Percentiles rank a stretch among this genome's conserved stretches.
Evolutionary conservation across 2,113 vertebrate genomes (phyloP).

Genomic region (Melanocharis versteri): DNA sequence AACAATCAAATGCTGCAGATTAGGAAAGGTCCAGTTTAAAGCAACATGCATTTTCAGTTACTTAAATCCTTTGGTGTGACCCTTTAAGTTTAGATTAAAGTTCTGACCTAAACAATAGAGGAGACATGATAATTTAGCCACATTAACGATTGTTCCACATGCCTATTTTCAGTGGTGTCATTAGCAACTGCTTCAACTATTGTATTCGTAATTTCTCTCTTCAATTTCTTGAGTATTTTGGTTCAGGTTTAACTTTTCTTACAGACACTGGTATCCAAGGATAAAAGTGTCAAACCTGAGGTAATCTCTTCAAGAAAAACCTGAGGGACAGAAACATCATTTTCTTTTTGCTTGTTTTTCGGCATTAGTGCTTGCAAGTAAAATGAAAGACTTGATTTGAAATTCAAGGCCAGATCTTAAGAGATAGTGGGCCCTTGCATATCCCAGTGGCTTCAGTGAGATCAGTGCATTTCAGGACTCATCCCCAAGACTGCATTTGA

Average conservation of each 20-base stretch:
- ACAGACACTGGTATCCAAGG: background rate
- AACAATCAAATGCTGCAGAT: background rate
- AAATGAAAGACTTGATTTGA: slow-evolving; percentile 44
- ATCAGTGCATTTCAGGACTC: slow-evolving; percentile 15
- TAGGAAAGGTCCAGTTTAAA: background rate
- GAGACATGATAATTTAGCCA: background rate
- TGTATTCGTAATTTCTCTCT: background rate
- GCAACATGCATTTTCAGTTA: background rate
- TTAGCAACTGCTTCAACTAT: background rate
- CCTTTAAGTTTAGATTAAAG: background rate
- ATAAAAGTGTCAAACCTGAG: slow-evolving; percentile 1
- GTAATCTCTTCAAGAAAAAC: slow-evolving; percentile 23
- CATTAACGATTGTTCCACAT: background rate
- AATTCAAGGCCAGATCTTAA: slow-evolving; percentile 17
- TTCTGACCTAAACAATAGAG: background rate
- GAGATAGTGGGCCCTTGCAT: background rate
- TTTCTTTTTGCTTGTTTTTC: background rate
- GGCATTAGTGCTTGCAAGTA: slow-evolving; percentile 1
- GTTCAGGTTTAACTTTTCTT: background rate
- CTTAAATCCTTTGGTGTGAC: background rate
- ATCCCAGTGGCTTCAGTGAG: background rate
- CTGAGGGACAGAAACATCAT: background rate
- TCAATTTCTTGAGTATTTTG: background rate
- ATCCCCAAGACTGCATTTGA: background rate
- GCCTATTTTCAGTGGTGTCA: background rate